These are phyloP conservation scores for Semaprochilodus insignis DNA, from an alignment of 2,797 vertebrate species.

Conservation along the genomic window DNA sequence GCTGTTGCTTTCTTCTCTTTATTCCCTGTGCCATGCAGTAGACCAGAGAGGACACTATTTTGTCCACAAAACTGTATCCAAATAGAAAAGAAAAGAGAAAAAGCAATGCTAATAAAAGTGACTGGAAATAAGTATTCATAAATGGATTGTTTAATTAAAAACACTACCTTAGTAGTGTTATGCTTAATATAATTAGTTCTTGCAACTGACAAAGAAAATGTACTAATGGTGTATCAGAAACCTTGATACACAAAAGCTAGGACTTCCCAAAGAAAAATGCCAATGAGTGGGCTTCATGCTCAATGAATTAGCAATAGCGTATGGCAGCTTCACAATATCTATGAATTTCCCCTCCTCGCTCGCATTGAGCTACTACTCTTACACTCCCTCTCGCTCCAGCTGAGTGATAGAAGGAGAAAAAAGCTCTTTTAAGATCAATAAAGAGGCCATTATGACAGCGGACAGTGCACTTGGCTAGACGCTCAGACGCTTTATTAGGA, in stretches of 20 bases:
- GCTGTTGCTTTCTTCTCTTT: neutral
- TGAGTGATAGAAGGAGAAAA: neutral
- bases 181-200: too few relatives aligned
- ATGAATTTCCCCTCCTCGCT: neutral
- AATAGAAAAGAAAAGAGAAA: neutral
- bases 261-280: neutral
- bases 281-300: neutral
- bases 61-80: neutral
- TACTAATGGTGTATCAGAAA: too few relatives aligned
- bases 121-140: neutral
- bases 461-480: neutral
- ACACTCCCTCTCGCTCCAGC: neutral
- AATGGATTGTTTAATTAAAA: neutral
- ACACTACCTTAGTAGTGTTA: neutral
- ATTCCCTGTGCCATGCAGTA: neutral
- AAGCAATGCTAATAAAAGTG: neutral
- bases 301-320: neutral
- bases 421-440: neutral
- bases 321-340: neutral
- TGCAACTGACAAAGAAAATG: too few relatives aligned
- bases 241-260: too few relatives aligned
- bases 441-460: neutral
- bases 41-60: neutral
- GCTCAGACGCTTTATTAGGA: neutral
- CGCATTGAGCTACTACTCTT: neutral